Evolutionary conservation across 2,113 vertebrate genomes (phyloP).

Genomic region (Apaloderma vittatum): DNA sequence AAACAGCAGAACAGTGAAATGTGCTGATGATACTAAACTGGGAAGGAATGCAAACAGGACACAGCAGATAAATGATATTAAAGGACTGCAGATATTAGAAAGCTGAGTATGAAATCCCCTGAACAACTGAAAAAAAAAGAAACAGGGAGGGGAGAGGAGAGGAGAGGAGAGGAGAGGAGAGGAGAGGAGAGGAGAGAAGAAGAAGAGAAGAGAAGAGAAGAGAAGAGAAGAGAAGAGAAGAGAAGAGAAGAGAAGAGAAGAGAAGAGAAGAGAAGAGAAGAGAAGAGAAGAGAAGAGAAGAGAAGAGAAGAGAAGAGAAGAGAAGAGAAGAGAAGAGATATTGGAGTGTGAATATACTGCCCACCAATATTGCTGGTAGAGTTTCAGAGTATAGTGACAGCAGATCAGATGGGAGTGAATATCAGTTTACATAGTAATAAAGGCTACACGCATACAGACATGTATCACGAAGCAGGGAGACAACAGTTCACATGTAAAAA

Average conservation of each 20-base stretch:
- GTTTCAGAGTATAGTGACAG: not conserved
- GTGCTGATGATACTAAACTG: conserved; percentile 35
- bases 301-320: no score
- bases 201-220: no score
- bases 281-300: accelerated
- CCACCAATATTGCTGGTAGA: not conserved
- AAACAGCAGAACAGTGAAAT: conserved; percentile 50
- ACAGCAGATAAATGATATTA: conserved; percentile 41
- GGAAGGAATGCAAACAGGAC: conserved; percentile 51
- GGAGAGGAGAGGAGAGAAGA: no score
- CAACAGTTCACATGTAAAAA: not conserved
- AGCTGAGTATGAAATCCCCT: not conserved
- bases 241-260: no score
- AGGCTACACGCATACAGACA: not conserved
- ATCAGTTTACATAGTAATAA: not conserved
- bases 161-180: no score
- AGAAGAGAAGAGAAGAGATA: no score
- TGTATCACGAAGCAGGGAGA: not conserved
- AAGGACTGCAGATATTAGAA: conserved; percentile 5
- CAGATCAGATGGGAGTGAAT: not conserved
- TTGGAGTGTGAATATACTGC: not conserved
- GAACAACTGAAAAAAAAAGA: not conserved
- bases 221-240: no score
- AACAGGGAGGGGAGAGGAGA: no score
- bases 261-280: no score